Base-by-base conservation (phyloP, 2,888 invertebrate species). In the Priocnemis perturbator region DNA sequence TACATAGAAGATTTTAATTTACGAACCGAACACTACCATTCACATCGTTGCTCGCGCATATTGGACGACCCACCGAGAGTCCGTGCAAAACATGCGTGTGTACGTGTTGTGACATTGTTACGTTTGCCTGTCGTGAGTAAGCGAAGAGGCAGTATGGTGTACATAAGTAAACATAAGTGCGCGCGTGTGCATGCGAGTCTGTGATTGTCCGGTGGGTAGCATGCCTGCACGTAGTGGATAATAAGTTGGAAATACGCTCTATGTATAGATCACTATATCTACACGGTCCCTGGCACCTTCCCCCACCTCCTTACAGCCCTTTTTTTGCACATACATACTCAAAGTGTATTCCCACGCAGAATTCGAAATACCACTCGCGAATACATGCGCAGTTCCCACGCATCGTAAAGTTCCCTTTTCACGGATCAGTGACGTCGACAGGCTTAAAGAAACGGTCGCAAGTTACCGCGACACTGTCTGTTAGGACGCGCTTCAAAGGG, bases 251-350 rank as follows among this genome's bases (percentile, higher is more conserved):
- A 67, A 57, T 78, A 69, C 68, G 58, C 64, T 50, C 71, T 71
- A 72, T 63, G 58, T 68, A 59, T 65, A 71, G 60, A 67, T 78
- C 67, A 65, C 70, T 70, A 78, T 76, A 76, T 50, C 57, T 69
- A 78, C 78, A 78, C 78, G 69, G 56, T 77, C 71, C 76, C 15
- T 67, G 69, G 76, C 78, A 78, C 69, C 74, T 67, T 75, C 17
- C 15, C 76, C 69, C 78, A 73, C 68, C 73, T 74, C 50, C 50
- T 17, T 5, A 50, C 19, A 11, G n/a, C n/a, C 50, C 2, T 37
- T 37, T 26, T 37, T 37, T 37, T 37, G 37, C 37, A 37, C 37
- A 37, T 37, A 37, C 37, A 37, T 37, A 37, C 37, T 37, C 37
- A 37, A 11, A 37, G 37, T 37, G 7, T 37, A 37, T 37, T 37